A percentile compares a stretch with the other conserved stretches of the same genome.
Conservation (phyloP, 2,888 invertebrate genomes). For the Parelbella ahira region DNA sequence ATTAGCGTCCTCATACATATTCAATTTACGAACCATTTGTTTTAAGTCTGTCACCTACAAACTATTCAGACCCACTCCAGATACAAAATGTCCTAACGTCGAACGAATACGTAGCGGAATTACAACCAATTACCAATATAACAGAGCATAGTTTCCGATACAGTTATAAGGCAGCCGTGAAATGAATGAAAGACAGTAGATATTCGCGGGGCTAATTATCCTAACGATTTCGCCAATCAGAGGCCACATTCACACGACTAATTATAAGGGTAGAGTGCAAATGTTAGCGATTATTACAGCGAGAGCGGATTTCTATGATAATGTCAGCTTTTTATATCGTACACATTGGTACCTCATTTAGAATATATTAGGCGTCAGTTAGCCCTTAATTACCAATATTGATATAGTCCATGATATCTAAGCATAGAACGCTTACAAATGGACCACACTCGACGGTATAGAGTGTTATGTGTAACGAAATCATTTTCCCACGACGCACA, state of each 20-base stretch:
- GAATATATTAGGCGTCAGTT: too few relatives aligned
- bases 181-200: conserved; percentile 20
- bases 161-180: too few relatives aligned
- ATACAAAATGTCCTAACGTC: background rate
- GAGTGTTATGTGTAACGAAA: background rate
- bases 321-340: too few relatives aligned
- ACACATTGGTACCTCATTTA: too few relatives aligned
- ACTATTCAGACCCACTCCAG: background rate
- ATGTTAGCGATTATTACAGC: background rate
- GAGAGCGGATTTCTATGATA: too few relatives aligned
- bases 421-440: background rate
- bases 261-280: conserved; percentile 14
- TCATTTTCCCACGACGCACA: conserved; percentile 18
- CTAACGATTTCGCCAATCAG: conserved; percentile 31
- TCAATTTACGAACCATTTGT: conserved; percentile 6
- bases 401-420: too few relatives aligned
- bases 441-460: background rate
- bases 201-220: conserved; percentile 25
- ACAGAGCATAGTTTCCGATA: too few relatives aligned
- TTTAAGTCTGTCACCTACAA: conserved; percentile 5
- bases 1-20: conserved; percentile 2
- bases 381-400: too few relatives aligned
- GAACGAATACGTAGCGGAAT: background rate
- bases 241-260: conserved; percentile 26
- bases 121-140: too few relatives aligned